These are phyloP conservation scores for Spea hammondii DNA, from an alignment of 2,797 vertebrate genomes.

Conservation along the genomic window DNA sequence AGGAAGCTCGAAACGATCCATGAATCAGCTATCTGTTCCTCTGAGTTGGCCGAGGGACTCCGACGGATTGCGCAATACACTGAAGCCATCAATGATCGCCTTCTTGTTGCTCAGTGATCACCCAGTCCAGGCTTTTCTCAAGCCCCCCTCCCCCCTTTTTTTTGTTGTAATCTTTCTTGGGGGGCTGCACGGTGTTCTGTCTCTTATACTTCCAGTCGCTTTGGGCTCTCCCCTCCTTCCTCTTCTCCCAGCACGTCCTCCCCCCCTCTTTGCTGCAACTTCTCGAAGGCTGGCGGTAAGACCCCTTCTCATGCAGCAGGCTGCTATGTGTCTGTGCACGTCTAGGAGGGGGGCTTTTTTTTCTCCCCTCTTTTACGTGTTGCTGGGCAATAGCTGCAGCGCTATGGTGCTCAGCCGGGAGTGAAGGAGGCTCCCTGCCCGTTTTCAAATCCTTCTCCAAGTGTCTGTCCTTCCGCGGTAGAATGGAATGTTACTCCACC, in stretches of 20 bases:
- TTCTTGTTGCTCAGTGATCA: background rate
- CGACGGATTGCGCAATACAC: constrained; percentile 60
- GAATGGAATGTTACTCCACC: no score
- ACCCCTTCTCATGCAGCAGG: constrained; percentile 30
- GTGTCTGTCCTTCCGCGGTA: background rate
- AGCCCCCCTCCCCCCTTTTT: background rate
- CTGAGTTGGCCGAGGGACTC: constrained; percentile 45
- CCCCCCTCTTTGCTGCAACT: constrained; percentile 54
- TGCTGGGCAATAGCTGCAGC: constrained; percentile 28
- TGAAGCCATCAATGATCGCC: constrained; percentile 45
- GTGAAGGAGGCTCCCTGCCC: background rate
- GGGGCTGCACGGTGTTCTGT: constrained; percentile 28
- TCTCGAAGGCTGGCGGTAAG: constrained; percentile 47
- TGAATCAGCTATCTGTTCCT: constrained; percentile 68
- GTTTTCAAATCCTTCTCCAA: background rate
- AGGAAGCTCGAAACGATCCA: constrained; percentile 62
- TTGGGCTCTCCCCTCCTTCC: background rate
- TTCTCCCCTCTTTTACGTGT: constrained; percentile 1
- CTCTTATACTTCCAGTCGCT: constrained; percentile 13
- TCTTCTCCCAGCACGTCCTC: background rate
- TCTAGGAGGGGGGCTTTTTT: background rate
- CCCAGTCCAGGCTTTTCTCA: constrained; percentile 30
- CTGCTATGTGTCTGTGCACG: background rate
- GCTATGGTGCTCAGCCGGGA: background rate
- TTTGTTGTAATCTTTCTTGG: background rate